Conservation (phyloP, 2,888 invertebrate genomes). For the Tenthredo notha region DNA sequence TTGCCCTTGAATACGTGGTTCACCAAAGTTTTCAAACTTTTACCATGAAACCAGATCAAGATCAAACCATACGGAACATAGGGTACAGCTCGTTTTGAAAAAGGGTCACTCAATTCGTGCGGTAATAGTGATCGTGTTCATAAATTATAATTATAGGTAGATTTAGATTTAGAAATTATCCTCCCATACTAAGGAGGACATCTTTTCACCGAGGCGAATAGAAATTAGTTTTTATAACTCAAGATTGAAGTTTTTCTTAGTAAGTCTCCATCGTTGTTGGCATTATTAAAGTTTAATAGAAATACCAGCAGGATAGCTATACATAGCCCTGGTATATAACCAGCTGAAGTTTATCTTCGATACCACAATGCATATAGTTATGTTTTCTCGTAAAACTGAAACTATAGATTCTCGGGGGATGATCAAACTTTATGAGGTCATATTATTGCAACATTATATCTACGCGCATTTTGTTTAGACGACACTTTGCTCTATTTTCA, state of each 20-base stretch:
- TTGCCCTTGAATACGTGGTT: neutral
- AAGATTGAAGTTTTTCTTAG: neutral
- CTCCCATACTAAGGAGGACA: neutral
- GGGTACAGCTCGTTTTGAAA: neutral
- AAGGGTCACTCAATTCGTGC: neutral
- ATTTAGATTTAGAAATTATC: neutral
- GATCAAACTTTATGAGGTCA: neutral
- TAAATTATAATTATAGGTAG: neutral
- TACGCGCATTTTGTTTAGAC: neutral
- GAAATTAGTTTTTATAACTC: neutral
- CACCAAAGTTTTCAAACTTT: slow-evolving; percentile 31
- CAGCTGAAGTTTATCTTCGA: slow-evolving; percentile 1
- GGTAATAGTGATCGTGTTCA: neutral
- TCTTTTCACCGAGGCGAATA: neutral
- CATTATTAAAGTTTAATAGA: slow-evolving; percentile 22
- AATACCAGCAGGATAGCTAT: neutral
- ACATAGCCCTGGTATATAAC: neutral
- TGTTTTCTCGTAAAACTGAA: slow-evolving; percentile 10
- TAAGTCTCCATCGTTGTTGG: neutral
- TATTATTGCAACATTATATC: neutral
- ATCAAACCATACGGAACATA: neutral
- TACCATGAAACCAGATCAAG: neutral
- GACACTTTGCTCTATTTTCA: neutral
- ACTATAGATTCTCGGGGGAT: neutral
- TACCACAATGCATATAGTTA: neutral